Conservation (phyloP, 2,888 invertebrate genomes). For the Synanthedon andrenaeformis region DNA sequence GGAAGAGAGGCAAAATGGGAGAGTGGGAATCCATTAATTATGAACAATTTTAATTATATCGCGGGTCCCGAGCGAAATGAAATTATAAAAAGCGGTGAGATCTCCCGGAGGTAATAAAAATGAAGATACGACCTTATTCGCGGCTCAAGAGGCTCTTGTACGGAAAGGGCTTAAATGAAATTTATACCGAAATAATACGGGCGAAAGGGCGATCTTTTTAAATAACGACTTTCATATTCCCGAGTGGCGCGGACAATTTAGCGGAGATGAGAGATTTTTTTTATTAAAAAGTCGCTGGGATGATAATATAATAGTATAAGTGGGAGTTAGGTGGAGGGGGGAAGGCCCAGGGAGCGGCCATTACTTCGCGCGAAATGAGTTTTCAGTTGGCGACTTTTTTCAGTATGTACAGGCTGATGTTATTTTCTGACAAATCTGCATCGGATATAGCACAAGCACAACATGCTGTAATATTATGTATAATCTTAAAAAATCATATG, state of each 20-base stretch:
- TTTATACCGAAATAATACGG: conserved; percentile 67
- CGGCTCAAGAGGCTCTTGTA: conserved; percentile 33
- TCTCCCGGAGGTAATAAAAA: conserved; percentile 40
- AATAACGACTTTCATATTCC: conserved; percentile 69
- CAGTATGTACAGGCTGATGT: conserved; percentile 22
- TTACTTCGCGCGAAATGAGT: conserved; percentile 62
- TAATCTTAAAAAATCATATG: too few relatives aligned
- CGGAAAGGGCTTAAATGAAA: conserved; percentile 50
- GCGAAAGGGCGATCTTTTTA: conserved; percentile 58
- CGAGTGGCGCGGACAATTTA: conserved; percentile 61
- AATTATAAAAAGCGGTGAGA: conserved; percentile 18
- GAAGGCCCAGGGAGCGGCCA: conserved; percentile 29
- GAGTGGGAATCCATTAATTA: neutral
- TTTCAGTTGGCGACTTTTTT: conserved; percentile 54
- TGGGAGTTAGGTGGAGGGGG: conserved; percentile 16
- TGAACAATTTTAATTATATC: neutral
- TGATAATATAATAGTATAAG: conserved; percentile 32
- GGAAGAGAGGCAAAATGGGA: too few relatives aligned
- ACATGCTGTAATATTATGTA: too few relatives aligned
- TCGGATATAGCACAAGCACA: too few relatives aligned
- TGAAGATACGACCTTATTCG: conserved; percentile 25
- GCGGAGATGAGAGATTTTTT: conserved; percentile 64
- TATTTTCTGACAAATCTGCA: neutral
- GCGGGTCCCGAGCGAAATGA: neutral
- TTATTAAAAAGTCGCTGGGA: conserved; percentile 52